Base-by-base conservation (phyloP, 2,113 vertebrate species). In the Emydura subglobosa region DNA sequence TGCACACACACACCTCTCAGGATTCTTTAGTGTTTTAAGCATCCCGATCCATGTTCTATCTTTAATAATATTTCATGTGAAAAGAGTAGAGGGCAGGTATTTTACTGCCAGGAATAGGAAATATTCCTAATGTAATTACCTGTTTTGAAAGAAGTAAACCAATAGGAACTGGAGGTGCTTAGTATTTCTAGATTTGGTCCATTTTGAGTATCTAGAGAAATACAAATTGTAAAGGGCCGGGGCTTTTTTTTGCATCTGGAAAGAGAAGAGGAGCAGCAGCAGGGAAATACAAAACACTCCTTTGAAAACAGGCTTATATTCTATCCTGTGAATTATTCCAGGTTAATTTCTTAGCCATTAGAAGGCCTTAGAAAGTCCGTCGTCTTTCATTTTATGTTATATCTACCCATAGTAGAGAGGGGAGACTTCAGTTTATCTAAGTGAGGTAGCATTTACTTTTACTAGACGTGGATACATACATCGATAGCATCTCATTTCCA, bases 401-500 rank as follows among this genome's bases (percentile, higher is more conserved):
- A 94, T 27, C 83, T 95, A 65, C 51, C 74, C 90, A 44, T 76
- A 44, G 19, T 87, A 74, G 83, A 84, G 68, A 85, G 89, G 88
- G 68, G 85, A 57, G 13, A 65, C 42, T 93, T 92, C 50, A 79
- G 86, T 94, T 96, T 96, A 80, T 94, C 86, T 82, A 87, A 97
- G 74, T 89, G 94, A 97, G 92, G 86, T 85, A 96, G 93, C 91
- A 86, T 98, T 93, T 94, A 85, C 92, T 97, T 97, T 96, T 97
- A 95, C 55, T 95, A 95, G 96, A 94, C 92, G 90, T 87, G 94
- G 94, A 97, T 97, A 51, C 79, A 98, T 98, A 97, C 25, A 97
- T 94, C 95, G 95, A 85, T 94, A 98, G 97, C 96, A 98, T 98
- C 97, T 98, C 90, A 98, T 98, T 98, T 98, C 97, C 98, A 98